Evolutionary conservation across 2,797 vertebrate species (phyloP).

Genomic region (Pteronotus mesoamericanus): DNA sequence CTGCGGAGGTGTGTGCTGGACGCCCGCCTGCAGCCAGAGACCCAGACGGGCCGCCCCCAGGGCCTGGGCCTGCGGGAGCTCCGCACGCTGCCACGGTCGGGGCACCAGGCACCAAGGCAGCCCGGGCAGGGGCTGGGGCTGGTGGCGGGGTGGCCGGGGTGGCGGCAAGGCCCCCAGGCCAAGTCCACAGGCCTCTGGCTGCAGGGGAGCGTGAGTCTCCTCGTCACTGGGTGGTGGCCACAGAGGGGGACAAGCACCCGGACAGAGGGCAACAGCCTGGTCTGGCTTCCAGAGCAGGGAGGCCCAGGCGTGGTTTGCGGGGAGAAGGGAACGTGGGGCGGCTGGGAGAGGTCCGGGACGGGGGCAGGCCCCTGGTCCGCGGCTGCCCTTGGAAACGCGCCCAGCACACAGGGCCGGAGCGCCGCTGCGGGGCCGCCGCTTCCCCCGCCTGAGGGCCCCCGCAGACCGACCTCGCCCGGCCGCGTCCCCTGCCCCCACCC

Average conservation of each 20-base stretch:
- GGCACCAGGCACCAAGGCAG: not conserved
- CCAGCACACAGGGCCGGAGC: not conserved
- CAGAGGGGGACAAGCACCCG: not conserved
- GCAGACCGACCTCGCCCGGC: not conserved
- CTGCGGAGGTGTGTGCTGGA: not conserved
- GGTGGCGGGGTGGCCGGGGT: not conserved
- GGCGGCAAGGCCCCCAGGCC: not conserved
- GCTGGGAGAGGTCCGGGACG: not conserved
- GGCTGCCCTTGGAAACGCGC: accelerated
- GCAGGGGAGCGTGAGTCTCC: not conserved
- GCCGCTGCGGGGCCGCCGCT: accelerated
- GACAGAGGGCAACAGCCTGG: too few relatives aligned
- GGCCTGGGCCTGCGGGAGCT: not conserved
- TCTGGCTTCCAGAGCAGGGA: not conserved
- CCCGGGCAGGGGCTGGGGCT: too few relatives aligned
- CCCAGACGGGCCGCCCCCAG: accelerated
- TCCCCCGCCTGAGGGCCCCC: not conserved
- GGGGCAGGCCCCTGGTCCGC: accelerated
- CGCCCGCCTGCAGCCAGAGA: accelerated
- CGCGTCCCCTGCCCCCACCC: not conserved
- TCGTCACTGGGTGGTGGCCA: not conserved
- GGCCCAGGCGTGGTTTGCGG: not conserved
- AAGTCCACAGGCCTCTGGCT: not conserved
- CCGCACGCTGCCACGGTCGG: not conserved
- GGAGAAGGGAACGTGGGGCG: accelerated